phyloP scores from a whole-genome alignment of 1,140 invertebrate genomes.

The Nixonia krombeini region DNA sequence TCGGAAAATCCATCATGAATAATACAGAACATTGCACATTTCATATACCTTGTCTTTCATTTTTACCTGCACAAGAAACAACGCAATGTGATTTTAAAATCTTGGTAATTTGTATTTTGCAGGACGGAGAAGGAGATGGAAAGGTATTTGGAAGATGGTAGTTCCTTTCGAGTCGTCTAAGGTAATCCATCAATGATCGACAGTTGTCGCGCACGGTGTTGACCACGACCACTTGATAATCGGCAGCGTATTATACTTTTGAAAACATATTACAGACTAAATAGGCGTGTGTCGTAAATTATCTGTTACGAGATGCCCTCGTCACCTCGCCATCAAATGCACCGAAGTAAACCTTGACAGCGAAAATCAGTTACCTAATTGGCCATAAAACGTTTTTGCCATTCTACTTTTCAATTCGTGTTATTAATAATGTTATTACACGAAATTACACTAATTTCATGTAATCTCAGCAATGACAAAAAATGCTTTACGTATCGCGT shows the following conservation, averaged over 20 bases:
- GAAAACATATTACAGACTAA: slow-evolving; percentile 3
- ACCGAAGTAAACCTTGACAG: slow-evolving; percentile 31
- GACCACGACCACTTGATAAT: slow-evolving; percentile 5
- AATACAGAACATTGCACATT: no score
- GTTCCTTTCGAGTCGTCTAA: not conserved
- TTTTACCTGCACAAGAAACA: no score
- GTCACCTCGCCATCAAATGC: slow-evolving; percentile 11
- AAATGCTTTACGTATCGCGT: not conserved
- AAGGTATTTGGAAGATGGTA: no score
- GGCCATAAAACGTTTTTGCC: slow-evolving; percentile 3
- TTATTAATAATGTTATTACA: not conserved
- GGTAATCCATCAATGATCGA: not conserved
- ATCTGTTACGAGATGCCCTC: slow-evolving; percentile 21
- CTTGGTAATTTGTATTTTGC: no score
- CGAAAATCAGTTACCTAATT: slow-evolving; percentile 11
- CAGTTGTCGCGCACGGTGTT: not conserved
- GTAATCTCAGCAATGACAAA: not conserved
- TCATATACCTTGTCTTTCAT: no score
- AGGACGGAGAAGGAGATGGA: no score
- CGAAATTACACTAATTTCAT: not conserved
- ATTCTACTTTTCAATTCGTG: not conserved
- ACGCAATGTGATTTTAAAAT: no score
- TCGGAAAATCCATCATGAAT: no score
- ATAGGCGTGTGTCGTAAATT: slow-evolving; percentile 22
- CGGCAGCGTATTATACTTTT: slow-evolving; percentile 1